Evolutionary conservation across 1,140 invertebrate genomes (phyloP).

Genomic region (Myzus persicae): DNA sequence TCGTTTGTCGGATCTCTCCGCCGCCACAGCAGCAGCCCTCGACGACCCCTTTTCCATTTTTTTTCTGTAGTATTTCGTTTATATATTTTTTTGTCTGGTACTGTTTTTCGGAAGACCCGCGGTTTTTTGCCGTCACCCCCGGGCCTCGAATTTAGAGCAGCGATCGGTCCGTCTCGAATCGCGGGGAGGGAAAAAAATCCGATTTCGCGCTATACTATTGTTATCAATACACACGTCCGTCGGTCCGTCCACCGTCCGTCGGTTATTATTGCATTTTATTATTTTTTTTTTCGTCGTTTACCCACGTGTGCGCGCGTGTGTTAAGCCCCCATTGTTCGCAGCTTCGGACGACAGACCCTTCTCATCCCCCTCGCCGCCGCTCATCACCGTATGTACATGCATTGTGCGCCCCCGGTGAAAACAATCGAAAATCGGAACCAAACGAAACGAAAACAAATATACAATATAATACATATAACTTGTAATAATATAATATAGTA

Average conservation of each 20-base stretch:
- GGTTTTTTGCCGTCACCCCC: background rate
- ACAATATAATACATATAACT: background rate
- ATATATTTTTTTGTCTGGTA: background rate
- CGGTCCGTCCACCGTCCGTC: background rate
- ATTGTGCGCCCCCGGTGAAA: background rate
- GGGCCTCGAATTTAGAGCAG: background rate
- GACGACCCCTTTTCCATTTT: conserved; percentile 15
- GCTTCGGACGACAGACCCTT: conserved; percentile 6
- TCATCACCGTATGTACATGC: background rate
- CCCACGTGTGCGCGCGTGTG: conserved; percentile 43
- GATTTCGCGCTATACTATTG: conserved; percentile 15
- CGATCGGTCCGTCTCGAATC: conserved; percentile 54
- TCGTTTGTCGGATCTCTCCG: conserved; percentile 33
- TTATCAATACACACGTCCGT: background rate
- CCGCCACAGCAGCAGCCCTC: background rate
- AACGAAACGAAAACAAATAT: conserved; percentile 2
- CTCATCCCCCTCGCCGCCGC: background rate
- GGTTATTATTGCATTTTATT: conserved; percentile 58
- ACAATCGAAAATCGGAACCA: conserved; percentile 16
- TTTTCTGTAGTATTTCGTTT: background rate
- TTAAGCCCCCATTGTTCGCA: conserved; percentile 53
- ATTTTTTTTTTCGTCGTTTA: conserved; percentile 45
- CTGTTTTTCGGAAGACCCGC: conserved; percentile 11
- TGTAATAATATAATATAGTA: background rate
- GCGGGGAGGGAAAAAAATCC: conserved; percentile 44